Base-by-base conservation (phyloP, 2,797 vertebrate genomes). In the Menidia menidia region DNA sequence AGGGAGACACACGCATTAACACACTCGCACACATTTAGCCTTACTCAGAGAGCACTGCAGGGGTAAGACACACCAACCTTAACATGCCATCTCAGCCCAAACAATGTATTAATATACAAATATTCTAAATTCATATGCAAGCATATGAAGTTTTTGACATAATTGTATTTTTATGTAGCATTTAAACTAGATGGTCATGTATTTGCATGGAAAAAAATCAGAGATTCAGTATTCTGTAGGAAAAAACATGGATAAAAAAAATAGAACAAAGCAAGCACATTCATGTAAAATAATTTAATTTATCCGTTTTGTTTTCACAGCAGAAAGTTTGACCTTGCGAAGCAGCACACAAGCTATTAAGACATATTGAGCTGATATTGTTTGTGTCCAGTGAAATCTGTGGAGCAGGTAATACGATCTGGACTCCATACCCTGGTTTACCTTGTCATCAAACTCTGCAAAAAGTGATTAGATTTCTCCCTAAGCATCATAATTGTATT, bases 381-480 rank as follows among this genome's bases (percentile, higher is more conserved):
- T 83, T 83, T 78, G 45, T 4, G 71, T 73, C 62, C 70, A 58
- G 63, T 74, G 73, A 65, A 44, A 64, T 73, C 82, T 57, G 15
- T 64, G 64, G 66, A 85, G 62, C 67, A 84, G 54, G 88, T 87
- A 88, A 91, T 71, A 58, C 14, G 78, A 91, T 89, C 85, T 75
- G 64, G 79, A 84, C 89, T 91, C 87, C 83, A 78, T 60, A 72
- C 81, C 81, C 71, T 71, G 72, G 83, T 87, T 57, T 73, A 80
- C 85, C 85, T 78, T 87, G 88, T 92, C 89, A 92, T 89, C 89
- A 91, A 90, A 92, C 88, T 82, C 73, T 75, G 61, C 79, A 80
- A 59, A 89, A 90, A 92, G 87, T 87, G 85, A 90, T 93, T 92
- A 88, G 87, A 89, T 89, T 78, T 84, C 86, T 87, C 82, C 80